Evolutionary conservation across 2,888 invertebrate genomes (phyloP).

Genomic region (Poecilobothrus nobilitatus): DNA sequence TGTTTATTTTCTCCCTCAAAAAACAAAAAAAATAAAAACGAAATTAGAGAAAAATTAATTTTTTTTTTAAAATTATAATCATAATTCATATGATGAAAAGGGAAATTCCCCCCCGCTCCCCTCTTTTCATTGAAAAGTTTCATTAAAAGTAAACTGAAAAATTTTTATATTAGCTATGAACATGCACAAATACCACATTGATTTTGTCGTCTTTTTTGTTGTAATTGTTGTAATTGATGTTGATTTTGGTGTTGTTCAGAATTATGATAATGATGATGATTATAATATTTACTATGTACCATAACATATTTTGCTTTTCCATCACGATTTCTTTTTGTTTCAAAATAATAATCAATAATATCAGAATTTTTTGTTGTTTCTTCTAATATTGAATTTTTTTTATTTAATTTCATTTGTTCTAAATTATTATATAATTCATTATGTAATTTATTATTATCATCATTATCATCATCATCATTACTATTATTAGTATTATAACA

Average conservation of each 20-base stretch:
- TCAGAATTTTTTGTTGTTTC: background rate
- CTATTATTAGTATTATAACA: background rate
- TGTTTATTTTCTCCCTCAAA: background rate
- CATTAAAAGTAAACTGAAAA: too few relatives aligned
- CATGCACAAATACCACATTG: slow-evolving; percentile 43
- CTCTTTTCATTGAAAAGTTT: slow-evolving; percentile 20
- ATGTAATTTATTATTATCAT: background rate
- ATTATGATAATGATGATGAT: slow-evolving; percentile 27
- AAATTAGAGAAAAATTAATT: too few relatives aligned
- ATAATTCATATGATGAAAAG: too few relatives aligned
- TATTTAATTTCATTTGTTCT: background rate
- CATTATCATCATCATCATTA: background rate
- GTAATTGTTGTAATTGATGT: slow-evolving; percentile 22
- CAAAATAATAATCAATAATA: slow-evolving; percentile 1
- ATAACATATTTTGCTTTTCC: slow-evolving; percentile 9
- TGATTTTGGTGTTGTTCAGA: slow-evolving; percentile 27
- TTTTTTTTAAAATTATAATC: too few relatives aligned
- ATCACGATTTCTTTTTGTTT: background rate
- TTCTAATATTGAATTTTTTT: background rate
- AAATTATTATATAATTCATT: background rate
- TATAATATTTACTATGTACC: slow-evolving; percentile 17
- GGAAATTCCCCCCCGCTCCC: too few relatives aligned
- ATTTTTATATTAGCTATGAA: slow-evolving; percentile 39
- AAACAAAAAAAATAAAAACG: too few relatives aligned
- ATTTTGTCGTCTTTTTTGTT: slow-evolving; percentile 37